Conservation (phyloP, 2,888 invertebrate genomes). For the Heliconius cydno region DNA sequence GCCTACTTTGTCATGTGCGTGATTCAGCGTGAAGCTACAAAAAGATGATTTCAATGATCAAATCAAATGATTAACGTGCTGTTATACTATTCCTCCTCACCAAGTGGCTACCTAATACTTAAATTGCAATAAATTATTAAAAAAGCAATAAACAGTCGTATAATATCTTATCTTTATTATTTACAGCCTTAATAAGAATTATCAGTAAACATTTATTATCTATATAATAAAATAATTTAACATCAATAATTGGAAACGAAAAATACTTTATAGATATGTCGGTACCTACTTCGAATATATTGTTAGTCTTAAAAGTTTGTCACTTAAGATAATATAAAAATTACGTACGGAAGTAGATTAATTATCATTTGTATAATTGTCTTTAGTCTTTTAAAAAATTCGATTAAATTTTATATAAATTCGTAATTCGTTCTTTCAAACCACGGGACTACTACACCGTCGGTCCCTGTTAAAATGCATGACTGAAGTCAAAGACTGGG, state of each 20-base stretch:
- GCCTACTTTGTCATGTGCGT: too few species aligned
- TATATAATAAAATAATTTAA: neutral
- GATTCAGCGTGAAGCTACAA: too few species aligned
- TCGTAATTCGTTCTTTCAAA: constrained; percentile 38
- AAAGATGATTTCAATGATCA: too few species aligned
- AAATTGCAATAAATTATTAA: neutral
- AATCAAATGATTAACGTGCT: neutral
- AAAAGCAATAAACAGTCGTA: constrained; percentile 5
- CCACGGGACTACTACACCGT: constrained; percentile 56
- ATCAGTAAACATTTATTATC: constrained; percentile 10
- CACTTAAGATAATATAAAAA: neutral
- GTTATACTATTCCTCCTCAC: neutral
- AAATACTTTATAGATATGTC: neutral
- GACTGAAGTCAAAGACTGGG: constrained; percentile 55
- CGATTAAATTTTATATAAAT: neutral
- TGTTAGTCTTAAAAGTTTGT: neutral
- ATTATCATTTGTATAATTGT: neutral
- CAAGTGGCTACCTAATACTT: neutral
- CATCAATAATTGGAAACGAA: neutral
- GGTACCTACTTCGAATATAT: neutral
- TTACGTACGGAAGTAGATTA: neutral
- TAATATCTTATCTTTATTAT: constrained; percentile 26
- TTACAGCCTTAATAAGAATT: constrained; percentile 24
- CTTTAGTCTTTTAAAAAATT: neutral
- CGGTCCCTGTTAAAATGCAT: constrained; percentile 54